These are phyloP conservation scores for Hemibagrus guttatus DNA, from an alignment of 2,797 vertebrate genomes.

Conservation along the genomic window DNA sequence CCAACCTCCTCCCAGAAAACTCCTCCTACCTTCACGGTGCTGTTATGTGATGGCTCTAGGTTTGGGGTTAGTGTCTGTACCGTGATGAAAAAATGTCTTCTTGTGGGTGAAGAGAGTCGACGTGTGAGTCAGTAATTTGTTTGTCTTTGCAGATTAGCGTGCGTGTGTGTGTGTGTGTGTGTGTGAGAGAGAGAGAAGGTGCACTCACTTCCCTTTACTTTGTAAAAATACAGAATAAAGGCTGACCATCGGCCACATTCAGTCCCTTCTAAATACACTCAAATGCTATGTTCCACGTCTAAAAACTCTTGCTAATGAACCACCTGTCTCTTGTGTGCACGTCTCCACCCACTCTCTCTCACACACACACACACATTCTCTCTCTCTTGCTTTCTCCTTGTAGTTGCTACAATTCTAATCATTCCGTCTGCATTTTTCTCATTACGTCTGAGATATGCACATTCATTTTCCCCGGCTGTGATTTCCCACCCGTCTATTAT, in stretches of 20 bases:
- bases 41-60: too few relatives aligned
- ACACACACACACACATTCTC: not conserved
- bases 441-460: conserved; percentile 28
- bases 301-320: conserved; percentile 35
- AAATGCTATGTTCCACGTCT: conserved; percentile 24
- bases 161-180: conserved; percentile 20
- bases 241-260: conserved; percentile 21
- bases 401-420: not conserved
- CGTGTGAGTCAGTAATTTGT: conserved; percentile 44
- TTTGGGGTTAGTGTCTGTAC: too few relatives aligned
- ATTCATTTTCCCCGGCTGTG: conserved; percentile 19
- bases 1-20: too few relatives aligned
- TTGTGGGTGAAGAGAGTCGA: conserved; percentile 34
- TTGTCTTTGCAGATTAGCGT: conserved; percentile 45
- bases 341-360: conserved; percentile 19
- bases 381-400: not conserved
- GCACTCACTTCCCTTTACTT: conserved; percentile 22
- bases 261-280: conserved; percentile 36
- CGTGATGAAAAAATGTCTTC: not conserved
- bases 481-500: conserved; percentile 8
- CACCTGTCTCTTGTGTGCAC: conserved; percentile 42
- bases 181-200: too few relatives aligned
- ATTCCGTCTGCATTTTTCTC: conserved; percentile 15
- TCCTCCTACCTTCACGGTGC: too few relatives aligned
- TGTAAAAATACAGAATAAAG: conserved; percentile 29